Base-by-base conservation (phyloP, 2,113 vertebrate genomes). In the Fulica atra region DNA sequence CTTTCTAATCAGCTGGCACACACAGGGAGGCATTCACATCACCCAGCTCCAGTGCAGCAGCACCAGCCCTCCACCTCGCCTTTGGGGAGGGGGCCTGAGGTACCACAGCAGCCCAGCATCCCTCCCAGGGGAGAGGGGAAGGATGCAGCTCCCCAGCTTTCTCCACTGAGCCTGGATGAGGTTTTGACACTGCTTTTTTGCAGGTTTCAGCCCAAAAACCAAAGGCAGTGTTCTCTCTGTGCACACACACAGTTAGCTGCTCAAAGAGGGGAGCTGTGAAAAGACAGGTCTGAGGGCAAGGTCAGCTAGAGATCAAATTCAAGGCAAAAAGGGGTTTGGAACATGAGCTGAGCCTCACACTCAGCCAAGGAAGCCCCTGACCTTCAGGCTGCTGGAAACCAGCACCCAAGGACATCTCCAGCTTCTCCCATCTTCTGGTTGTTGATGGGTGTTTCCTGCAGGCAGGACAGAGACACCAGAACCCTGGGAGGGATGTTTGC, bases 1-100 rank as follows among this genome's bases (percentile, higher is more conserved):
- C 96, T 97, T 96, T 92, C 84, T 97, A 97, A 98, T 97, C 92
- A 42, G 95, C 95, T 97, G 97, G 96, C 83, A 82, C 95, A 97
- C 0, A 5, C 89, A 42, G 65, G 51, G 94, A 97, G 86, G 94
- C 93, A 59, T n/a, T 73, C 79, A 16, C 83, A 70, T 20, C 79
- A 25, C 81, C 89, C 95, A 84, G 80, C 78, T 73, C 81, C 86
- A 64, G 91, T 6, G 15, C 85, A 70, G 93, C 77, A 16, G 53
- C 3, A 2, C 82, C 94, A 81, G 60, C 83, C 80, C 90, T 60
- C 12, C 2, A 2, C 80, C 48, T 72, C 16, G 10, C 38, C 51
- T 95, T 10, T 71, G 65, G 66, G 65, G 35, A 87, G 23, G 50
- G 68, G 29, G 35, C 11, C 17, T 6, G 0, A 5, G 56, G 74